phyloP scores from a whole-genome alignment of 2,113 vertebrate genomes.

The Dicerorhinus sumatrensis region DNA sequence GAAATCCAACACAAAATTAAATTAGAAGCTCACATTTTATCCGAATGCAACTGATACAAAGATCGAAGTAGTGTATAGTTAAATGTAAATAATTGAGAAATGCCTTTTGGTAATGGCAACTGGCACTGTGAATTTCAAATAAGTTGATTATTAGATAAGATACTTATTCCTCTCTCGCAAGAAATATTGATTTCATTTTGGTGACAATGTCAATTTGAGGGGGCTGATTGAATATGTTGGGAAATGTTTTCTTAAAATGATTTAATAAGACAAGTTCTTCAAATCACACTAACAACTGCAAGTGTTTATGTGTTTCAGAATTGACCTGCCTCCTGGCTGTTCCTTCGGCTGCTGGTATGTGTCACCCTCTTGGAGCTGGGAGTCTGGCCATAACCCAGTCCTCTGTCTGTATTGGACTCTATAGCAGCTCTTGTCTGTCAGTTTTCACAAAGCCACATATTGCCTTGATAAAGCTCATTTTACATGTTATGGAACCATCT shows the following conservation, averaged over 20 bases:
- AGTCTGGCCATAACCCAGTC: constrained; percentile 5
- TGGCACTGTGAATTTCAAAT: constrained; percentile 26
- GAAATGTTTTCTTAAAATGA: neutral
- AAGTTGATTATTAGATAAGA: constrained; percentile 65
- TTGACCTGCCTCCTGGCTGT: neutral
- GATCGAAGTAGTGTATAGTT: constrained; percentile 48
- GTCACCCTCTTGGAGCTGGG: neutral
- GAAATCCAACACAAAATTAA: constrained; percentile 58
- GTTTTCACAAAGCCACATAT: neutral
- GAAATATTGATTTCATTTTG: constrained; percentile 64
- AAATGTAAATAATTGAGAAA: constrained; percentile 33
- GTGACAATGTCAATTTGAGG: constrained; percentile 51
- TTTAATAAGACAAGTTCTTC: constrained; percentile 28
- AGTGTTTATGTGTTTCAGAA: neutral
- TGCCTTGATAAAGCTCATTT: constrained; percentile 68
- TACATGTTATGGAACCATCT: constrained; percentile 60
- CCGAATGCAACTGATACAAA: constrained; percentile 18
- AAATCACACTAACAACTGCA: neutral
- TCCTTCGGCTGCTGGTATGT: neutral
- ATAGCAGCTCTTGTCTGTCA: neutral
- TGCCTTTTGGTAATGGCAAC: constrained; percentile 49
- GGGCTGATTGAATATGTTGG: constrained; percentile 27
- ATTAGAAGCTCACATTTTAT: constrained; percentile 55
- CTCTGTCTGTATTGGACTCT: neutral
- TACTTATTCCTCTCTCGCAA: neutral